Evolutionary conservation across 2,888 invertebrate species (phyloP), one percentile per base, ranked within the genome.

Genomic region (Lochmaea capreae): DNA sequence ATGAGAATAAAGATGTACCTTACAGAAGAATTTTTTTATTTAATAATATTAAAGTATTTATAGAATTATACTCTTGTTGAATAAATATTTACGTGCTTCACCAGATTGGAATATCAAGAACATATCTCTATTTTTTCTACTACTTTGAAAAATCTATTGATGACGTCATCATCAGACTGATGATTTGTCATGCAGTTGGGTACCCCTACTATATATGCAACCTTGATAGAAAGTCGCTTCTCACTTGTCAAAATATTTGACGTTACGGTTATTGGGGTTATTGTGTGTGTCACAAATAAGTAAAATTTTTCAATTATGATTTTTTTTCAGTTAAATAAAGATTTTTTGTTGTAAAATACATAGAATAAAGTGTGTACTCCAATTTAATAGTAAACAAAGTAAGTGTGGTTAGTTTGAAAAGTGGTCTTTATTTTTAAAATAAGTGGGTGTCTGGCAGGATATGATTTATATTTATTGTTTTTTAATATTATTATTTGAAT

Each of bases 1-100:
- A 70, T 57, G 70, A 70, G 63, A 70, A 63, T 70, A 70, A 70
- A 70, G 70, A 70, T 70, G 70, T 70, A 70, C 70, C 70, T 70
- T 63, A 70, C 16, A 59, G 10, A 49, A 59, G 46, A 49, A 22
- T 46, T 61, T 68, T 46, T 67, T 67, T 43, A 58, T 42, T 66
- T 14, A 14, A 14, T 49, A 14, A 49, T 49, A 22, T 22, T 26
- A 26, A 5, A 26, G 26, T 26, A 26, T 26, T 26, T 0, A 26
- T 26, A 26, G 4, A 26, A 26, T 26, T 26, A 26, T 5, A 26
- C 0, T 26, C 26, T 26, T 4, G 26, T 2, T 26, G 26, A 26
- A 26, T 0, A 26, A 5, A 26, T 2, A 26, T 4, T 26, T 26
- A 26, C 26, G 1, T 26, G 26, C 3, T 26, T 3, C 3, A 26